Evolutionary conservation across 2,113 vertebrate genomes (phyloP).

Genomic region (Nothobranchius furzeri): DNA sequence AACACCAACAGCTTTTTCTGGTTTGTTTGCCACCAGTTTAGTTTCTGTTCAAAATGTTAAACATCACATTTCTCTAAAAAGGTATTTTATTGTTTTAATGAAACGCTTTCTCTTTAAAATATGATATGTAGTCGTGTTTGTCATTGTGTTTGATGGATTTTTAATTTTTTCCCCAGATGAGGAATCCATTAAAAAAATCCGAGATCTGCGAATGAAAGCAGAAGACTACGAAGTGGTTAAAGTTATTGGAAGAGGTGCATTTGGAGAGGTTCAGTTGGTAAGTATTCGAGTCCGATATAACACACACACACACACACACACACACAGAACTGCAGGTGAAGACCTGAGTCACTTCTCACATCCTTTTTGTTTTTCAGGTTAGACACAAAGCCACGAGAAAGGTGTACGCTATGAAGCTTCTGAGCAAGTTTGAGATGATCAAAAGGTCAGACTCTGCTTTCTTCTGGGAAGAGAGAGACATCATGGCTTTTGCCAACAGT

Average conservation of each 20-base stretch:
- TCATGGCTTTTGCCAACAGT: conserved; percentile 99
- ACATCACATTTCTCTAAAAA: conserved; percentile 1
- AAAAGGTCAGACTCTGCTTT: conserved; percentile 98
- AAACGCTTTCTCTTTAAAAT: background rate
- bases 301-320: too few relatives aligned
- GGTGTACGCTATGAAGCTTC: conserved; percentile 98
- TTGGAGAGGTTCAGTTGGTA: conserved; percentile 98
- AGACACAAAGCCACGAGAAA: conserved; percentile 94
- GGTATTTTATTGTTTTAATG: background rate
- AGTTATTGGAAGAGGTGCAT: conserved; percentile 97
- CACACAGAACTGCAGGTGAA: too few relatives aligned
- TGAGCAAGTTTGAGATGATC: conserved; percentile 99
- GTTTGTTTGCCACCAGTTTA: conserved; percentile 24
- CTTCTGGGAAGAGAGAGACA: conserved; percentile 99
- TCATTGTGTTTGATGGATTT: background rate
- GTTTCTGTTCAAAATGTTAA: background rate
- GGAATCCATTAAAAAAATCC: conserved; percentile 95
- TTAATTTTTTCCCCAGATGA: conserved; percentile 82
- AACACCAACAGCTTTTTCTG: conserved; percentile 24
- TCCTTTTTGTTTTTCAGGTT: conserved; percentile 78
- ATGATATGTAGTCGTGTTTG: background rate
- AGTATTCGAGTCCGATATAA: conserved; percentile 39
- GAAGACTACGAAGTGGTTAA: conserved; percentile 99
- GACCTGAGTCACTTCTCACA: too few relatives aligned
- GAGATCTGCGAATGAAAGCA: conserved; percentile 97